Evolutionary conservation across 1,140 invertebrate genomes (phyloP).

Genomic region (Papilio polyxenes): DNA sequence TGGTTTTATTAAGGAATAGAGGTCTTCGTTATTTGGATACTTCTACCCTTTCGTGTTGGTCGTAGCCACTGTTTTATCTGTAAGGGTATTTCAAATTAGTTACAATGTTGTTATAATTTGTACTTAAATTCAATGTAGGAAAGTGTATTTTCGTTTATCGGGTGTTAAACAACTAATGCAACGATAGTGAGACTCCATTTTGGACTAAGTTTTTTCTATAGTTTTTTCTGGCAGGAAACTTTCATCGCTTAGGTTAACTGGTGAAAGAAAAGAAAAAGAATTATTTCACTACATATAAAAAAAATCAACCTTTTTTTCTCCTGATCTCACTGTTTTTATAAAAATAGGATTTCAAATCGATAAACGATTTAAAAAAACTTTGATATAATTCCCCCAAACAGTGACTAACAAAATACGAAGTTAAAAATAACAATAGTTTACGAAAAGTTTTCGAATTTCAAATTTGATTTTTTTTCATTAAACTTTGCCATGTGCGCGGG

Average conservation of each 20-base stretch:
- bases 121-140: background rate
- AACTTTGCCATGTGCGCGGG: background rate
- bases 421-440: too few relatives aligned
- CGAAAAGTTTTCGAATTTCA: background rate
- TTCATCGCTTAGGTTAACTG: background rate
- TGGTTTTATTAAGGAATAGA: too few relatives aligned
- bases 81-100: slow-evolving; percentile 31
- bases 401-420: background rate
- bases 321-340: too few relatives aligned
- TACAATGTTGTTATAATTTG: slow-evolving; percentile 17
- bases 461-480: background rate
- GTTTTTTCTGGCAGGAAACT: background rate
- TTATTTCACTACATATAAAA: background rate
- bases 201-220: background rate
- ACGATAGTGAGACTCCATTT: background rate
- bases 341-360: too few relatives aligned
- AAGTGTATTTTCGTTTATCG: slow-evolving; percentile 14
- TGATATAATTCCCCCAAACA: too few relatives aligned
- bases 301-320: too few relatives aligned
- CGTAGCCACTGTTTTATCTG: slow-evolving; percentile 29
- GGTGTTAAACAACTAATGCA: background rate
- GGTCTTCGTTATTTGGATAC: slow-evolving; percentile 1
- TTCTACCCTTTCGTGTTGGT: slow-evolving; percentile 20
- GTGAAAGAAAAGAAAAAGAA: background rate
- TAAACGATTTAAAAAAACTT: too few relatives aligned